Percentiles rank a stretch among this genome's conserved stretches.
phyloP scores from a whole-genome alignment of 2,888 invertebrate genomes.

The Synanthedon tipuliformis region DNA sequence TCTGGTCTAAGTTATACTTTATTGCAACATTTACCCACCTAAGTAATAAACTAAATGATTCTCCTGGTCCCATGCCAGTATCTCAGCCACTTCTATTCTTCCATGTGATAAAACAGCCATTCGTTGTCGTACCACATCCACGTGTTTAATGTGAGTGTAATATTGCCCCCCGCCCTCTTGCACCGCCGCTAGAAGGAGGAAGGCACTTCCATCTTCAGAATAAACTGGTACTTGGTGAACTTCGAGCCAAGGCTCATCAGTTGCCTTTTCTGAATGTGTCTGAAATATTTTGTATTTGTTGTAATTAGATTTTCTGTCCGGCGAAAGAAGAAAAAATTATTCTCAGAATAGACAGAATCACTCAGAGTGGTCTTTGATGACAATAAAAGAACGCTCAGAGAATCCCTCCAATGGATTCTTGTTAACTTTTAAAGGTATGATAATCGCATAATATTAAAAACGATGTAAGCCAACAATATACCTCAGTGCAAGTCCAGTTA shows the following conservation, averaged over 20 bases:
- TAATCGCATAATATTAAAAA: not conserved
- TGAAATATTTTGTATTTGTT: conserved; percentile 25
- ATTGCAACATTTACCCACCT: conserved; percentile 32
- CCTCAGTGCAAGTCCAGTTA: conserved; percentile 88
- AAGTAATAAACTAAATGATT: conserved; percentile 84
- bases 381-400: too few relatives aligned
- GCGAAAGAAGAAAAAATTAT: too few relatives aligned
- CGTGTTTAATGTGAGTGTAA: conserved; percentile 90
- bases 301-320: too few relatives aligned
- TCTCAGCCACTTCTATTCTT: conserved; percentile 84
- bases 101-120: conserved; percentile 89
- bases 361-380: not conserved
- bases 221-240: conserved; percentile 87
- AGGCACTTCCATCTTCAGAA: conserved; percentile 86
- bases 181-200: conserved; percentile 83
- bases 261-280: conserved; percentile 86
- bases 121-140: conserved; percentile 83
- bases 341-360: too few relatives aligned
- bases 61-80: conserved; percentile 86
- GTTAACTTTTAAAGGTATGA: not conserved
- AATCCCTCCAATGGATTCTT: too few relatives aligned
- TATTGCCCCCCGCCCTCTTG: conserved; percentile 87
- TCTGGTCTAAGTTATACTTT: not conserved
- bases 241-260: conserved; percentile 88
- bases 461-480: conserved; percentile 25